Evolutionary conservation across 2,888 invertebrate species (phyloP).

Genomic region (Sinotaia quadrata): DNA sequence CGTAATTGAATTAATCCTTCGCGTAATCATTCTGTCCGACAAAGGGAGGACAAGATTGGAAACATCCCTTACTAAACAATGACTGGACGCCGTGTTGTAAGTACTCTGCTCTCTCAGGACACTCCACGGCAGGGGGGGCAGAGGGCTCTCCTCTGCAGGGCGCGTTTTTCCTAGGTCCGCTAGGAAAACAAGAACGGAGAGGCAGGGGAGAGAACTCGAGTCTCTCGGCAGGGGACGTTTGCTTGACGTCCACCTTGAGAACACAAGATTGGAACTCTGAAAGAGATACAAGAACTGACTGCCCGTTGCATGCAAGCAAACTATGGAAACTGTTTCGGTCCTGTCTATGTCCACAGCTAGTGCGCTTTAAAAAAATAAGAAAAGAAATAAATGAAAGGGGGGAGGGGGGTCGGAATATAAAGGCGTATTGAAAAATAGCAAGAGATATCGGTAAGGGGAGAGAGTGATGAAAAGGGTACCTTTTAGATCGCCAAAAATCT

Average conservation of each 20-base stretch:
- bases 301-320: too few species aligned
- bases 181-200: not conserved
- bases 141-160: not conserved
- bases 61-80: constrained; percentile 14
- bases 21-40: constrained; percentile 11
- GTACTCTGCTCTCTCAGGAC: too few species aligned
- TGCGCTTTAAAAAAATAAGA: too few species aligned
- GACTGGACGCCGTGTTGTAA: not conserved
- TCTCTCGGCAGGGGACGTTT: too few species aligned
- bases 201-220: not conserved
- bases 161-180: not conserved
- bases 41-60: constrained; percentile 26
- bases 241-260: not conserved
- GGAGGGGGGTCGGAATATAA: too few species aligned
- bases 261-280: not conserved
- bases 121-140: not conserved
- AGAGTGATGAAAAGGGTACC: too few species aligned
- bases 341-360: too few species aligned
- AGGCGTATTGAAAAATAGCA: too few species aligned
- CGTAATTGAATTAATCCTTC: constrained; percentile 25
- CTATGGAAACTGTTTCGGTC: too few species aligned
- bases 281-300: not conserved
- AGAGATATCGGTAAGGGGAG: too few species aligned
- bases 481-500: too few species aligned
- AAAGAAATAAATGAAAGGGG: too few species aligned